A percentile compares a stretch with the other conserved stretches of the same genome.
Conservation (phyloP, 2,113 vertebrate genomes). For the Stomatorhinus ivindoensis region DNA sequence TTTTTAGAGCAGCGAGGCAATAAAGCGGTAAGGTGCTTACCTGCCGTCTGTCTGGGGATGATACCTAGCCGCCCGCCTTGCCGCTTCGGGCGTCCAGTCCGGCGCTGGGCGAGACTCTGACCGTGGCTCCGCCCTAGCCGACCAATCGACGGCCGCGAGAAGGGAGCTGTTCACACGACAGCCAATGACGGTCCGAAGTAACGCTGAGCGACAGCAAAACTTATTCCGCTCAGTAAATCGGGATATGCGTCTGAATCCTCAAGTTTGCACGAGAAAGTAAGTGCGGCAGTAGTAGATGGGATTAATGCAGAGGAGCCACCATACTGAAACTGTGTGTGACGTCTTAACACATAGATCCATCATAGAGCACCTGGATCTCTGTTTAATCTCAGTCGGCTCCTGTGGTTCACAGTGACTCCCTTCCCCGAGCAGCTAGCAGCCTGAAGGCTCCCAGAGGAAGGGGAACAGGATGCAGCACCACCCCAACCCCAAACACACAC, state of each 20-base stretch:
- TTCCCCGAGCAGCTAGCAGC: neutral
- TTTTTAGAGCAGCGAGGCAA: neutral
- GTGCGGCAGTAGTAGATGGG: neutral
- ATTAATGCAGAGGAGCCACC: neutral
- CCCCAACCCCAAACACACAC: neutral
- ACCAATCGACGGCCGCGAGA: neutral
- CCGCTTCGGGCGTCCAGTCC: neutral
- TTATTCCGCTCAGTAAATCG: neutral
- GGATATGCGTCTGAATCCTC: neutral
- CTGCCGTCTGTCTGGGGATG: neutral
- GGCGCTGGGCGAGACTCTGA: neutral
- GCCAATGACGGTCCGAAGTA: neutral
- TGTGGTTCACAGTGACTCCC: neutral
- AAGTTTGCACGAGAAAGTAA: neutral
- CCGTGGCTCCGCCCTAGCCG: neutral
- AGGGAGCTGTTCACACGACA: neutral
- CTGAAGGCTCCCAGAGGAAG: neutral
- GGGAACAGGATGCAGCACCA: neutral
- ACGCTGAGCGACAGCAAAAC: neutral
- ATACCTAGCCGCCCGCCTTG: neutral
- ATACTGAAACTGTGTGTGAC: neutral
- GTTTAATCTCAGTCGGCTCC: neutral
- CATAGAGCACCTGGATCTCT: too few species aligned
- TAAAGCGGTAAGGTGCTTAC: neutral
- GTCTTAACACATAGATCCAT: neutral